A percentile compares a stretch with the other conserved stretches of the same genome.
These are phyloP conservation scores for Cairina moschata DNA, from an alignment of 2,113 vertebrate species.

Conservation along the genomic window DNA sequence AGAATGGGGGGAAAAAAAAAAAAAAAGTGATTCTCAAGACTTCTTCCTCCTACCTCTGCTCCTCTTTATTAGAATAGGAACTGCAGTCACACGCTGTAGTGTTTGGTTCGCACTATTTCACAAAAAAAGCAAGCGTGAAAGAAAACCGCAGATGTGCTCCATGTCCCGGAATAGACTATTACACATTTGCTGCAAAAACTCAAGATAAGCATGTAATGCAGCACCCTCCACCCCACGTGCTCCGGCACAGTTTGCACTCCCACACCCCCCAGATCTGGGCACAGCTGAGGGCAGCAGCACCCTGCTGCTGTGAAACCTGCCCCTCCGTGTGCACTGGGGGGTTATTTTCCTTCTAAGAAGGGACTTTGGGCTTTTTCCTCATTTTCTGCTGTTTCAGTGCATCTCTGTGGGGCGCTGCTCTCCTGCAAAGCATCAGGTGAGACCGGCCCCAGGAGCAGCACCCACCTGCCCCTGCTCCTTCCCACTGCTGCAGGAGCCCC, in stretches of 20 bases:
- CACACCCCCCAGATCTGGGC: accelerated
- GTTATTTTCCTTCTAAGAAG: background rate
- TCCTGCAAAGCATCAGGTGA: background rate
- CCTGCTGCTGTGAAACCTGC: background rate
- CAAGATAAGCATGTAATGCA: background rate
- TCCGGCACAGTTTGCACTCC: background rate
- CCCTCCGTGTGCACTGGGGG: background rate
- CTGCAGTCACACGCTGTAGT: background rate
- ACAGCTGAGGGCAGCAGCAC: background rate
- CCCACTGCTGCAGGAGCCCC: background rate
- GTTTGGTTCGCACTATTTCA: background rate
- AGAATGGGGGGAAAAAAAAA: background rate
- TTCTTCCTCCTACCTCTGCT: background rate
- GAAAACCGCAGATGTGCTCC: constrained; percentile 1
- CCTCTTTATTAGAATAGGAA: background rate
- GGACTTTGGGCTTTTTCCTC: background rate
- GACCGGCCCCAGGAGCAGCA: background rate
- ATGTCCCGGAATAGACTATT: background rate
- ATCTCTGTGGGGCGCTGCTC: background rate
- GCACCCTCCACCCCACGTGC: background rate
- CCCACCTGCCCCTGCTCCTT: background rate
- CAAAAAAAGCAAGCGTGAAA: background rate
- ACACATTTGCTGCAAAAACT: background rate
- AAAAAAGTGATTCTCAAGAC: background rate
- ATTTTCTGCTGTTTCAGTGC: background rate